A percentile compares a stretch with the other conserved stretches of the same genome.
Conservation (phyloP, 2,113 vertebrate species). For the Macaca nemestrina region DNA sequence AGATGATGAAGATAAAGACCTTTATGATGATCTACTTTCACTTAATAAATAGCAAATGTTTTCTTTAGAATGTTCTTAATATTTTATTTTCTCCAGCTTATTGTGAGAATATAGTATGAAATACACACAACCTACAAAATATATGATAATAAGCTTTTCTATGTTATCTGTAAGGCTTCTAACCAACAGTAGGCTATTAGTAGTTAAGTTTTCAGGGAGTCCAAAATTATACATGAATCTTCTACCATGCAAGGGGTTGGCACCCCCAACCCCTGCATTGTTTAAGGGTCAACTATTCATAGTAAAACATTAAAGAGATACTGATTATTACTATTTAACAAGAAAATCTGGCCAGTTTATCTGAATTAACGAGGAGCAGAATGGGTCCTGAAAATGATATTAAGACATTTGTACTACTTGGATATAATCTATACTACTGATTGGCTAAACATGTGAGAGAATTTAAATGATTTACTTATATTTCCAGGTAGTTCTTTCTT, state of each 20-base stretch:
- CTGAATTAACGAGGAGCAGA: not conserved
- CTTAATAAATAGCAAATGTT: not conserved
- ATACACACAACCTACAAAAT: not conserved
- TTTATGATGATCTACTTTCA: not conserved
- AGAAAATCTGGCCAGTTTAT: not conserved
- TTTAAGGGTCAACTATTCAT: not conserved
- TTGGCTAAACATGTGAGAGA: not conserved
- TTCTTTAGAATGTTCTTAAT: not conserved
- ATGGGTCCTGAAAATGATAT: not conserved
- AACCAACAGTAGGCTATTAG: not conserved
- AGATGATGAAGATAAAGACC: not conserved
- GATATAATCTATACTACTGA: not conserved
- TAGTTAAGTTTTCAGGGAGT: not conserved
- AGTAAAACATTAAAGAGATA: not conserved
- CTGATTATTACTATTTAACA: not conserved
- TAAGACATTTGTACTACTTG: not conserved
- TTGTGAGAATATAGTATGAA: not conserved
- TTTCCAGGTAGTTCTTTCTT: not conserved
- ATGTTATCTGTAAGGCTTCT: not conserved
- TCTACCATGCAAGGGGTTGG: not conserved
- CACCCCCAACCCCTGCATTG: too few species aligned
- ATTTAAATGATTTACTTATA: slow-evolving; percentile 3
- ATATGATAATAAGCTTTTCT: not conserved
- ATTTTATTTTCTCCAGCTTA: not conserved
- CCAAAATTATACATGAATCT: not conserved